phyloP scores from a whole-genome alignment of 1,140 invertebrate species.

The Temnothorax nylanderi region DNA sequence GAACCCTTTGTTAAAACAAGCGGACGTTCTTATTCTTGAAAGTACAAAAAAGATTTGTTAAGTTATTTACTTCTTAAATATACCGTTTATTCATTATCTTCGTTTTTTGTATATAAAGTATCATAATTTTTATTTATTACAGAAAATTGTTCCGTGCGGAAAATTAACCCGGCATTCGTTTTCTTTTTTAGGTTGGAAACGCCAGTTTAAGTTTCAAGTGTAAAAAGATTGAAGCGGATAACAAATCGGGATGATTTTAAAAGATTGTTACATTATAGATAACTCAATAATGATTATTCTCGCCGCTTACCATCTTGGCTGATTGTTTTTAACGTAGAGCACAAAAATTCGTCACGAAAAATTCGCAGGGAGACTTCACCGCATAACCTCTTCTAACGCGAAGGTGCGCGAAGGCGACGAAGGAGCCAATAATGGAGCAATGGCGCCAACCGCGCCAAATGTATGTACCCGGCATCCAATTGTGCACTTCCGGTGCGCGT shows the following conservation, averaged over 20 bases:
- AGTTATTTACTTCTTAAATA: background rate
- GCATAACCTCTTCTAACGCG: background rate
- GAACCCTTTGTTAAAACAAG: background rate
- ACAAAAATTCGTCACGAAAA: slow-evolving; percentile 7
- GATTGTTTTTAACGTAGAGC: background rate
- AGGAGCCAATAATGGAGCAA: background rate
- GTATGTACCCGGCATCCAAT: too few species aligned
- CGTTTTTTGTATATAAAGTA: background rate
- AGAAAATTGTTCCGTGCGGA: background rate
- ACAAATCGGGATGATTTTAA: background rate
- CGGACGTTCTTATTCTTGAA: background rate
- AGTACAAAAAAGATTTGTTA: background rate
- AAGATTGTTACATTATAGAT: background rate
- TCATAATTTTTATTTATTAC: background rate
- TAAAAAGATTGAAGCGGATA: background rate
- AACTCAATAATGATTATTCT: slow-evolving; percentile 9
- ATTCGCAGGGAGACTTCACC: background rate
- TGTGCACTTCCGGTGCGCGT: too few species aligned
- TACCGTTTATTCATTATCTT: slow-evolving; percentile 4
- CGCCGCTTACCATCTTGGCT: slow-evolving; percentile 33
- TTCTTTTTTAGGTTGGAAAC: background rate
- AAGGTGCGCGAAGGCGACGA: background rate
- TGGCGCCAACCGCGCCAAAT: background rate
- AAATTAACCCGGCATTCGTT: background rate
- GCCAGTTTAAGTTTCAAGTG: background rate